These are phyloP conservation scores for Pseudococcus longispinus DNA, from an alignment of 2,888 invertebrate genomes.

Conservation along the genomic window DNA sequence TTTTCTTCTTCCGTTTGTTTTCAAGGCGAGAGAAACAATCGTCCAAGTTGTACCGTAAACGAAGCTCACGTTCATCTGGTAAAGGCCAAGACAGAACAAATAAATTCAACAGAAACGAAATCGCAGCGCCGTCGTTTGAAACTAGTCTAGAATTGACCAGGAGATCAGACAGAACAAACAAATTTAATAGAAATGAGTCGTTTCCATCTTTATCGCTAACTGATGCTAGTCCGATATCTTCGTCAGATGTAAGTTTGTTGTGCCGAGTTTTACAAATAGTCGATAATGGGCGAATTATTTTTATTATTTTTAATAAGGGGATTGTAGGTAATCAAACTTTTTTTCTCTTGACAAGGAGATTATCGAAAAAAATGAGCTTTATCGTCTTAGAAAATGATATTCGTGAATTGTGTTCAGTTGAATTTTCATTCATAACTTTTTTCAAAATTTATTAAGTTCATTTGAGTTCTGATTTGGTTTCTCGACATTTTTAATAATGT, in stretches of 20 bases:
- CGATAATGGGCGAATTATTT: too few species aligned
- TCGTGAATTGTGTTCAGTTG: too few species aligned
- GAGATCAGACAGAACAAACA: slow-evolving; percentile 66
- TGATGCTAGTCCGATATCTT: slow-evolving; percentile 51
- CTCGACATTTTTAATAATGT: too few species aligned
- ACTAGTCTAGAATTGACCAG: slow-evolving; percentile 60
- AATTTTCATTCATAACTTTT: too few species aligned
- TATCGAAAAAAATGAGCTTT: too few species aligned
- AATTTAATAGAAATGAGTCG: slow-evolving; percentile 59
- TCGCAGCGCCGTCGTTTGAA: background rate
- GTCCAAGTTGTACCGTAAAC: slow-evolving; percentile 65
- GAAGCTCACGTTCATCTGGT: slow-evolving; percentile 60
- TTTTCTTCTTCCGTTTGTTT: slow-evolving; percentile 47
- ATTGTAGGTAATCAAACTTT: too few species aligned
- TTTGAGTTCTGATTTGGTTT: too few species aligned
- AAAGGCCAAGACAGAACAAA: slow-evolving; percentile 67
- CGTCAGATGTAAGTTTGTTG: slow-evolving; percentile 39
- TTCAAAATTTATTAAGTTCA: too few species aligned
- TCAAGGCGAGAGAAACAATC: slow-evolving; percentile 67
- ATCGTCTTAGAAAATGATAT: too few species aligned
- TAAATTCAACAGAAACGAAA: slow-evolving; percentile 60
- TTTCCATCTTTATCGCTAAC: slow-evolving; percentile 48
- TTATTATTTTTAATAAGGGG: too few species aligned
- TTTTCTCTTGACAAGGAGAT: too few species aligned
- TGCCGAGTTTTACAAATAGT: background rate